Evolutionary conservation across 2,797 vertebrate species (phyloP).

Genomic region (Bovichtus diacanthus): DNA sequence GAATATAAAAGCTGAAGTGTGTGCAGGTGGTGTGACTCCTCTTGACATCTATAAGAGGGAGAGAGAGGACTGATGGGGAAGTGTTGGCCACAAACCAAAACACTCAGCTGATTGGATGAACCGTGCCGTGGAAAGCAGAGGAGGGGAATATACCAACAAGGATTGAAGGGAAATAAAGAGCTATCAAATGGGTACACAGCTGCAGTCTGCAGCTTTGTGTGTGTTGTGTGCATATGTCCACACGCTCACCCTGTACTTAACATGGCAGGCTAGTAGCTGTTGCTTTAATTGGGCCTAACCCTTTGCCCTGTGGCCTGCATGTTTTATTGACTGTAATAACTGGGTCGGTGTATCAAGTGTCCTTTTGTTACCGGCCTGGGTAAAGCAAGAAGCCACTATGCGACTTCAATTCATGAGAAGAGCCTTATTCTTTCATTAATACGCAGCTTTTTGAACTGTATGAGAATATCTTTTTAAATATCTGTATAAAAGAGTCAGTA

Average conservation of each 20-base stretch:
- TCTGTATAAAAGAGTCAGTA: neutral
- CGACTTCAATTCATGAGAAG: constrained; percentile 14
- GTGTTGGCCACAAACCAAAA: constrained; percentile 54
- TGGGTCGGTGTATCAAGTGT: constrained; percentile 54
- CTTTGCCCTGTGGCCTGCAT: constrained; percentile 52
- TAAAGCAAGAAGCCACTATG: constrained; percentile 19
- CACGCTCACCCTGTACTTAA: neutral
- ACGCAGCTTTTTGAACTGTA: constrained; percentile 1
- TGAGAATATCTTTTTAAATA: neutral
- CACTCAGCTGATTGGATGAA: constrained; percentile 73
- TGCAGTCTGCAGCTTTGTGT: constrained; percentile 15
- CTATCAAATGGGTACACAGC: too few relatives aligned
- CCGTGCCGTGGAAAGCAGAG: constrained; percentile 5
- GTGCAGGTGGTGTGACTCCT: constrained; percentile 25
- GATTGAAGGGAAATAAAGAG: constrained; percentile 8
- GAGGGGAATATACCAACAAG: neutral
- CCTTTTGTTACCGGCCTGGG: constrained; percentile 45
- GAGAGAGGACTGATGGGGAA: constrained; percentile 32
- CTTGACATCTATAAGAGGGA: constrained; percentile 32
- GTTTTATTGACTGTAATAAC: constrained; percentile 74
- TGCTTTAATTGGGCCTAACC: constrained; percentile 47
- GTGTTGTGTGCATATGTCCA: constrained; percentile 12
- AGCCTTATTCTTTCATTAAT: constrained; percentile 17
- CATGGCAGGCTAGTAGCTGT: constrained; percentile 10
- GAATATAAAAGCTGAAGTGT: constrained; percentile 31